phyloP scores from a whole-genome alignment of 2,888 invertebrate genomes.

The Meandrusa payeni region DNA sequence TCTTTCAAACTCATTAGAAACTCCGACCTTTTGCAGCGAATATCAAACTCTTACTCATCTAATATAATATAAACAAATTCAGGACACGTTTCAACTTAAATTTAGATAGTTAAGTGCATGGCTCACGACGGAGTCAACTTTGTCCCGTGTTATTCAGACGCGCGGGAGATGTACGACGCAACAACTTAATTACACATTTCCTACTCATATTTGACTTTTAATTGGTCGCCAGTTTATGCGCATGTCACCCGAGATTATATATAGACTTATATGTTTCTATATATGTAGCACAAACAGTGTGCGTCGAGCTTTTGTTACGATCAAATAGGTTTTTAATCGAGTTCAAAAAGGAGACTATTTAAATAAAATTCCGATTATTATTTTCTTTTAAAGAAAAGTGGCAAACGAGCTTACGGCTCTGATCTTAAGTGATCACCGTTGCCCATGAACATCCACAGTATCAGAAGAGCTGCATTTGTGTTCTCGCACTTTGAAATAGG shows the following conservation, averaged over 20 bases:
- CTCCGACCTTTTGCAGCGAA: background rate
- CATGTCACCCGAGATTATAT: background rate
- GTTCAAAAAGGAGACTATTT: too few relatives aligned
- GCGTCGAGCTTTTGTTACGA: too few relatives aligned
- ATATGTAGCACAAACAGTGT: too few relatives aligned
- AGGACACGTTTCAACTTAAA: conserved; percentile 8
- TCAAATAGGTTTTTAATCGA: too few relatives aligned
- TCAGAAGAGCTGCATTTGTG: too few relatives aligned
- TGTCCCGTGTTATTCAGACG: conserved; percentile 6
- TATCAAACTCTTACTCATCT: conserved; percentile 3
- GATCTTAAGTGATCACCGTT: too few relatives aligned
- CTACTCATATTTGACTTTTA: conserved; percentile 27
- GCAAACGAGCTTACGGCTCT: too few relatives aligned
- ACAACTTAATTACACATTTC: conserved; percentile 26
- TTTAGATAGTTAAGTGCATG: conserved; percentile 17
- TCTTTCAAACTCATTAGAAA: conserved; percentile 6
- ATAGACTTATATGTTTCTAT: too few relatives aligned
- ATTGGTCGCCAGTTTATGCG: conserved; percentile 22
- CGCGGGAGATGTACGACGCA: conserved; percentile 8
- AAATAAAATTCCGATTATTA: too few relatives aligned
- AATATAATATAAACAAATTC: background rate
- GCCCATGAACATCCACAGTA: too few relatives aligned
- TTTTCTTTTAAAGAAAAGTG: too few relatives aligned
- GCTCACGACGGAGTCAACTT: background rate
- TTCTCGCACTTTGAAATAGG: too few relatives aligned